Evolutionary conservation across 2,797 vertebrate species (phyloP).

Genomic region (Rhabdophis nuchalis): DNA sequence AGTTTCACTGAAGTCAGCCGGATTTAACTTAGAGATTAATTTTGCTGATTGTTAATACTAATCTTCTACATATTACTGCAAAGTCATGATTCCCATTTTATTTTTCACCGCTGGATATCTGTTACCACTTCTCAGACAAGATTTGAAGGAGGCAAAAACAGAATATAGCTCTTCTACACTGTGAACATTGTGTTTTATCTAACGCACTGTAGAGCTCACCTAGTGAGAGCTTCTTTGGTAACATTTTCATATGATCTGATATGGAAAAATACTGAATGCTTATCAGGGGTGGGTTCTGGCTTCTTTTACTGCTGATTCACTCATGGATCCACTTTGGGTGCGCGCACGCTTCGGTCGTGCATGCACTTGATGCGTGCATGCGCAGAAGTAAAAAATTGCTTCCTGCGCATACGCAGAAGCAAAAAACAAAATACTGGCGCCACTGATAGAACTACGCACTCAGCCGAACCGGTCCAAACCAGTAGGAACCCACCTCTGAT

Average conservation of each 20-base stretch:
- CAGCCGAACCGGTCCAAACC: too few relatives aligned
- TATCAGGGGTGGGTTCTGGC: too few relatives aligned
- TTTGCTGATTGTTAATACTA: neutral
- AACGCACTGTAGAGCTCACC: neutral
- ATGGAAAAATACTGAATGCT: neutral
- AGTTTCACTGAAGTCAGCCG: conserved; percentile 28
- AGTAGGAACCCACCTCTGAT: too few relatives aligned
- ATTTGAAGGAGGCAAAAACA: neutral
- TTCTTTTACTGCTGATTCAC: too few relatives aligned
- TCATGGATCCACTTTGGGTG: too few relatives aligned
- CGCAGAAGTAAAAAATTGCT: too few relatives aligned
- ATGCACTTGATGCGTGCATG: too few relatives aligned
- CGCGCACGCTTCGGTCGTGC: too few relatives aligned
- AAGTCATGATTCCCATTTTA: neutral
- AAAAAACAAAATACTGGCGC: too few relatives aligned
- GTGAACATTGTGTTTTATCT: neutral
- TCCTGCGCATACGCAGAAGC: too few relatives aligned
- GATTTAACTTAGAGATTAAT: conserved; percentile 52
- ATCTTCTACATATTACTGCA: conserved; percentile 24
- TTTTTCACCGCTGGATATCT: neutral
- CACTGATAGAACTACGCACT: too few relatives aligned
- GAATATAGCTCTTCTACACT: neutral
- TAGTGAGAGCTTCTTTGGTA: neutral
- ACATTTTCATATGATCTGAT: neutral
- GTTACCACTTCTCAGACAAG: neutral